Base-by-base conservation (phyloP, 2,888 invertebrate genomes). In the Hyposoter didymator region DNA sequence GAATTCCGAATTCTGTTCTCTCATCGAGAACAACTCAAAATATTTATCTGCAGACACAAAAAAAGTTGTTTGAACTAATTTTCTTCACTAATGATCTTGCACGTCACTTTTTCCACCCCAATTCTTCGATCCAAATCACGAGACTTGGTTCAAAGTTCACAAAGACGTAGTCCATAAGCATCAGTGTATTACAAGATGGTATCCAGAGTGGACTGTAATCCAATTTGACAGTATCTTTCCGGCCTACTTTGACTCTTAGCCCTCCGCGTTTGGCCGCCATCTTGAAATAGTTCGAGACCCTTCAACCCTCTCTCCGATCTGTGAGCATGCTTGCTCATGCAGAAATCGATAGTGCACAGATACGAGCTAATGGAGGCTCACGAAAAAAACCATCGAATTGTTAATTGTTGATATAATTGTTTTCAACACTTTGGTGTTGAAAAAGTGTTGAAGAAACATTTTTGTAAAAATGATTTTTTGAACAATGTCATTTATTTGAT, bases 331-430 rank as follows among this genome's bases (percentile, higher is more conserved):
- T 67, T 55, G 69, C 28, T 59, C 81, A 86, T 82, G 75, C 81
- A 85, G 80, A 84, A 90, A 91, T 92, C 91, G 89, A 92, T 91
- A 91, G 90, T 88, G 86, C 90, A 89, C 90, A 90, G 88, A 83
- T 75, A 72, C 47, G 17, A 85, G 64, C 74, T 49, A 69, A 82
- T 81, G 35, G 59, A 67, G 52, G 59, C 32, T 62, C 28, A 28
- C 70, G 22, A 59, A 87, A 88, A 87, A 89, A 89, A 89, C 17
- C 47, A 70, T 82, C 49, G 52, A 69, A 64, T 64, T 39, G 28
- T 14, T 28, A 5, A 47, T 28, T 28, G 2, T 47, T 22, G 19
- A 49, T 47, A 69, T 45, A 7, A 47, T 69, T 1, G 6, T 55
- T 59, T 59, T 28, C 5, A 59, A 59, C 28, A 1, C 6, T 14